phyloP scores from a whole-genome alignment of 2,113 vertebrate species.

The Caracal caracal region DNA sequence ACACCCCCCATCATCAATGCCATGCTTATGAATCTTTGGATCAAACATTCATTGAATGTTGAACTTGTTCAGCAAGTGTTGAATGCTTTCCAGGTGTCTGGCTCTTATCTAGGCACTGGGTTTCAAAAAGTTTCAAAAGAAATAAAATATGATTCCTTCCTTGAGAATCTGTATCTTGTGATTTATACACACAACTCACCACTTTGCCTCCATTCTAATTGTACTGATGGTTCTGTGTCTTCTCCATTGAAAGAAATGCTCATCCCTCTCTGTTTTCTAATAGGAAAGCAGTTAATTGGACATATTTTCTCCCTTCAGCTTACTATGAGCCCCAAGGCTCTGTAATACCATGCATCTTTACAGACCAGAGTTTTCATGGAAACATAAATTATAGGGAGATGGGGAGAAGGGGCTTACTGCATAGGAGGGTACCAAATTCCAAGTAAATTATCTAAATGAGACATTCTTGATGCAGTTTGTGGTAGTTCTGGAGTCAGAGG shows the following conservation, averaged over 20 bases:
- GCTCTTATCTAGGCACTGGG: not conserved
- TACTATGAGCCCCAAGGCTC: not conserved
- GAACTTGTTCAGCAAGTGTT: not conserved
- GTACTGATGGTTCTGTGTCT: not conserved
- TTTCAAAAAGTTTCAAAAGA: slow-evolving; percentile 19
- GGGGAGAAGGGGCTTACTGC: not conserved
- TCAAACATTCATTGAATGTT: not conserved
- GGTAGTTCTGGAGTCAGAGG: not conserved
- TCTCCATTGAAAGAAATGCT: not conserved
- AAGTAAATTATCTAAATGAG: not conserved
- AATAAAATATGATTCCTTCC: not conserved
- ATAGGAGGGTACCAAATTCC: not conserved
- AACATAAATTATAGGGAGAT: not conserved
- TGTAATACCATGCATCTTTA: not conserved
- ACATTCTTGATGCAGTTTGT: not conserved
- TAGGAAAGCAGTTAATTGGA: not conserved
- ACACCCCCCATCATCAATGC: not conserved
- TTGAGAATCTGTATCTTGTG: not conserved
- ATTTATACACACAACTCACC: not conserved
- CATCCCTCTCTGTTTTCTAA: not conserved
- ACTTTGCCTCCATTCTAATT: not conserved
- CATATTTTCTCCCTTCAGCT: not conserved
- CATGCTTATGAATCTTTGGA: not conserved
- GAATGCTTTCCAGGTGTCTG: not conserved
- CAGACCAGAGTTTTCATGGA: not conserved